These are phyloP conservation scores for Sapayoa aenigma DNA, from an alignment of 2,113 vertebrate genomes.

Conservation along the genomic window DNA sequence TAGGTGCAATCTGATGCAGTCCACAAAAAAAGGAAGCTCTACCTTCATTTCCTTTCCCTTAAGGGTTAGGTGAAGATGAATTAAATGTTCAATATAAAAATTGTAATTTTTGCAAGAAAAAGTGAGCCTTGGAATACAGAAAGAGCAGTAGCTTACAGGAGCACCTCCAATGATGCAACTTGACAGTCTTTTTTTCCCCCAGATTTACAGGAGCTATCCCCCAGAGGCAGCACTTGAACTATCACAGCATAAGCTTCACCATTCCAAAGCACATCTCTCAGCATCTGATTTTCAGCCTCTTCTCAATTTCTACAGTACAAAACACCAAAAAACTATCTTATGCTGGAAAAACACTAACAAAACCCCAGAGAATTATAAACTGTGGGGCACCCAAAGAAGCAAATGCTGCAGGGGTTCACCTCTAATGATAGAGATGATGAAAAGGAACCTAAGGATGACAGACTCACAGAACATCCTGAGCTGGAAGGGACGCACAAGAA, in stretches of 20 bases:
- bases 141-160: not conserved
- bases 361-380: not conserved
- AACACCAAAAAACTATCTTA: accelerated
- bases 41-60: not conserved
- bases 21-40: not conserved
- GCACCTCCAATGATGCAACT: not conserved
- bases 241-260: not conserved
- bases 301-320: not conserved
- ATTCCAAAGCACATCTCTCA: not conserved
- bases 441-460: no score
- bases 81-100: not conserved
- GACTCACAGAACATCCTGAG: no score
- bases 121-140: not conserved
- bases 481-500: no score
- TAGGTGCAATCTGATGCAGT: not conserved
- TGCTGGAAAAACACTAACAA: not conserved
- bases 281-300: not conserved
- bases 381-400: not conserved
- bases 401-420: not conserved
- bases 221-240: not conserved
- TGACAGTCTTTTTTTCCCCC: not conserved
- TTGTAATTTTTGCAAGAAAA: not conserved
- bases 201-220: not conserved
- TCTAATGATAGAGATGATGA: not conserved
- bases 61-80: not conserved